Base-by-base conservation (phyloP, 2,113 vertebrate genomes). In the Proterorhinus semilunaris region DNA sequence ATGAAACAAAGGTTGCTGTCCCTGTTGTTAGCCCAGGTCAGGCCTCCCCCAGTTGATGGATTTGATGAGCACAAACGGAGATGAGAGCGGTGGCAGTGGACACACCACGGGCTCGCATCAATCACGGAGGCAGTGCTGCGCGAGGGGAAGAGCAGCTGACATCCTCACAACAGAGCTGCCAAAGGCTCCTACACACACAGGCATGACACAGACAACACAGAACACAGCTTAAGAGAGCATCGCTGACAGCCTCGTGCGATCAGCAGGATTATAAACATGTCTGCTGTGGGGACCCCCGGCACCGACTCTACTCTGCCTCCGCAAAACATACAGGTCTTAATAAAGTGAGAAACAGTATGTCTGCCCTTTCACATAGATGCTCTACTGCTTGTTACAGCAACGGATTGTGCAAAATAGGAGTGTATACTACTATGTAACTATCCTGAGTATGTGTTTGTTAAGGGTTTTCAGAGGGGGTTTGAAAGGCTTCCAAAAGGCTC, bases 21-120 rank as follows among this genome's bases (percentile, higher is more conserved):
- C 70, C 47, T 63, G 77, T 76, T 88, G 88, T 86, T 88, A 89
- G 76, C 81, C 65, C 48, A 58, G 57, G 69, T 84, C 79, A 66
- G 75, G 75, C 83, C 86, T 80, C 68, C 69, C 47, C 69, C 27
- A 62, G 50, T 77, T 76, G 88, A 90, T 85, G 88, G 87, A 90
- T 90, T 75, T 75, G 80, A 69, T 62, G 73, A 76, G 67, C 75
- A 67, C 72, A 76, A 80, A 61, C 82, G 71, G 68, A 83, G 87
- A 88, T 84, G 71, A 66, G 63, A 68, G 49, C 8, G 21, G 71
- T 54, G 5, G 43, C 36, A 69, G 76, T 27, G 74, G 84, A 78
- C 80, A 66, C 71, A 49, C 27, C 76, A 44, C 66, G 27, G 73
- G 50, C 77, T 73, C 68, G 52, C 82, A 90, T 90, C 87, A 89